Evolutionary conservation across 2,797 vertebrate genomes (phyloP).

Genomic region (Brotula barbata): DNA sequence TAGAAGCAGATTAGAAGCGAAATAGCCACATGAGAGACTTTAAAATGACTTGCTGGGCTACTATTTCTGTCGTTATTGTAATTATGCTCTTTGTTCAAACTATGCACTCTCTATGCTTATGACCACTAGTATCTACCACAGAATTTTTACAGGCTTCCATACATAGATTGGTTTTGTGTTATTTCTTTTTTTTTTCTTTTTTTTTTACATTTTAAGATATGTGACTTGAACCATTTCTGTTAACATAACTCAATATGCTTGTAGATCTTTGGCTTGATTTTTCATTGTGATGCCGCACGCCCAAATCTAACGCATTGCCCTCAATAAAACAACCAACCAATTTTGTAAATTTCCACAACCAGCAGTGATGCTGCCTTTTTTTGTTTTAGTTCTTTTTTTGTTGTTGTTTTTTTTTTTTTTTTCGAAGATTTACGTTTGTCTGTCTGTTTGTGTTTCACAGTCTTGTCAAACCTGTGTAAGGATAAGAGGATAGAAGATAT

Average conservation of each 20-base stretch:
- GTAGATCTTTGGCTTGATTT: slow-evolving; percentile 67
- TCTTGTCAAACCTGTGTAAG: slow-evolving; percentile 92
- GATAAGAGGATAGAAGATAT: slow-evolving; percentile 87
- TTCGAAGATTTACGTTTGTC: slow-evolving; percentile 73
- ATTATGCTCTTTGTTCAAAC: slow-evolving; percentile 73
- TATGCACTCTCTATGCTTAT: slow-evolving; percentile 83
- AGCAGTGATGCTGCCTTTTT: slow-evolving; percentile 76
- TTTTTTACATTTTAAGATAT: slow-evolving; percentile 63
- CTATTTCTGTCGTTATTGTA: slow-evolving; percentile 71
- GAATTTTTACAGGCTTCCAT: slow-evolving; percentile 79
- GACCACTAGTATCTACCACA: slow-evolving; percentile 89
- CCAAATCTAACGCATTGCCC: slow-evolving; percentile 71
- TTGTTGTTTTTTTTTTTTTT: slow-evolving; percentile 70
- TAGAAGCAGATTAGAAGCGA: slow-evolving; percentile 39
- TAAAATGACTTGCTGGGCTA: slow-evolving; percentile 66
- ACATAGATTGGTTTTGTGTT: slow-evolving; percentile 68
- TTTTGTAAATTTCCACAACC: slow-evolving; percentile 78
- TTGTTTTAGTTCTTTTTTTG: slow-evolving; percentile 65
- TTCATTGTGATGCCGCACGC: slow-evolving; percentile 67
- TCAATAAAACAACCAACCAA: slow-evolving; percentile 55
- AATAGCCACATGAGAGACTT: slow-evolving; percentile 58
- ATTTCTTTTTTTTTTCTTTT: slow-evolving; percentile 22
- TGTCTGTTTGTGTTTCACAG: slow-evolving; percentile 78
- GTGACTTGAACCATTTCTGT: slow-evolving; percentile 86
- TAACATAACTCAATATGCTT: slow-evolving; percentile 74